Base-by-base conservation (phyloP, 2,113 vertebrate species). In the Pimephales promelas region DNA sequence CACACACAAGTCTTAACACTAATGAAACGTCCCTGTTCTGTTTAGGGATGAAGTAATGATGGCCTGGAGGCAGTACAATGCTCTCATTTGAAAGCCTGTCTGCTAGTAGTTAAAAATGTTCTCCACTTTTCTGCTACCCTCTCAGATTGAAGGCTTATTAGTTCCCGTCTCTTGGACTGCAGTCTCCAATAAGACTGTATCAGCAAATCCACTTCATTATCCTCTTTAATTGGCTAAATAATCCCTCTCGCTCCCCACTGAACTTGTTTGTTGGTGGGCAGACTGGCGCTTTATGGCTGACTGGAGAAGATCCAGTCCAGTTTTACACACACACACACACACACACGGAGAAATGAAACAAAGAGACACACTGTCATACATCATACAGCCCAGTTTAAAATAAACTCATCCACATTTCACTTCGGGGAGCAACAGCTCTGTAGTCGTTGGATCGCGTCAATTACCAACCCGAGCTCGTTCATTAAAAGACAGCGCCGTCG, bases 181-280 rank as follows among this genome's bases (percentile, higher is more conserved):
- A 78, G 61, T 77, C 52, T 82, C 56, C 83, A 84, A 84, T 84
- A 82, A 16, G 26, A 71, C 84, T 62, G 54, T 49, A 84, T 64
- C 82, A 66, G 82, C 45, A 87, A 84, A 71, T 66, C 40, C 86
- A 84, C 83, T 87, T 87, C 86, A 84, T 87, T 84, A 84, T 87
- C 76, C 70, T 49, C 56, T 84, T 78, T 87, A 87, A 87, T 84
- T 84, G 83, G 83, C 79, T 77, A 84, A 84, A 84, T 84, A 82
- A 87, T 80, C 86, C 78, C 79, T 79, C 40, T 61, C 56, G 68
- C 62, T 76, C 52, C 18, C 49, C 47, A 22, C 71, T n/a, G 24
- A 47, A 64, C 40, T 34, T 64, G 72, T 82, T 82, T 64, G 59
- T 81, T 64, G 24, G 45, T 31, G 28, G 52, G 28, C 54, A 76